Conservation (phyloP, 2,113 vertebrate species). For the Xenopus borealis region DNA sequence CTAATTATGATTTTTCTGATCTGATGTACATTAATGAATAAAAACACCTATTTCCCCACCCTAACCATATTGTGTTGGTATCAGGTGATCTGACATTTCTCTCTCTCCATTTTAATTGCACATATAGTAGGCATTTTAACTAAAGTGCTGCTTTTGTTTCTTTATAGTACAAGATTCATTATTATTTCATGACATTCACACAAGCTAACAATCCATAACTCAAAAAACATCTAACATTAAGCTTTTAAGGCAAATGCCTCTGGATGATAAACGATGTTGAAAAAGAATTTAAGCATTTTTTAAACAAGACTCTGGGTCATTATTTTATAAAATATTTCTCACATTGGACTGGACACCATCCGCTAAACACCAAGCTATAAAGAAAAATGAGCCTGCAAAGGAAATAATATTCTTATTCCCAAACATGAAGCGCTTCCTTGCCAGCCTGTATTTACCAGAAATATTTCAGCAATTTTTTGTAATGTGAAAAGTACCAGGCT, state of each 20-base stretch:
- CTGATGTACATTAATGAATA: too few species aligned
- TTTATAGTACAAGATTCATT: constrained; percentile 36
- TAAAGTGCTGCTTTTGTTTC: constrained; percentile 41
- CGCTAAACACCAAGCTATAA: constrained; percentile 3
- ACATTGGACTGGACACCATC: constrained; percentile 2
- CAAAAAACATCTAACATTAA: constrained; percentile 34
- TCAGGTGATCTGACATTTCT: constrained; percentile 12
- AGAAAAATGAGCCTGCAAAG: constrained; percentile 3
- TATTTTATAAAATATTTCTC: constrained; percentile 30
- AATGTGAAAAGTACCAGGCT: too few species aligned
- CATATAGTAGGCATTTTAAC: constrained; percentile 20
- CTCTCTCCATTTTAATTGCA: constrained; percentile 15
- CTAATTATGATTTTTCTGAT: too few species aligned
- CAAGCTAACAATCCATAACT: constrained; percentile 44
- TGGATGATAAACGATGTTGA: constrained; percentile 29
- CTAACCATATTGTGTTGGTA: background rate
- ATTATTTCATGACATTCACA: constrained; percentile 43
- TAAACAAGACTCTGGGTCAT: constrained; percentile 28
- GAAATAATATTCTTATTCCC: background rate
- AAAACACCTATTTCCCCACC: too few species aligned
- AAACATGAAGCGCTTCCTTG: background rate
- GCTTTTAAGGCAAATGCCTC: constrained; percentile 40
- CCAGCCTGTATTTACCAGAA: too few species aligned
- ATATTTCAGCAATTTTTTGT: too few species aligned
- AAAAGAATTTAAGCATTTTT: constrained; percentile 36